Conservation (phyloP, 1,140 invertebrate species). For the Nebria ingens region DNA sequence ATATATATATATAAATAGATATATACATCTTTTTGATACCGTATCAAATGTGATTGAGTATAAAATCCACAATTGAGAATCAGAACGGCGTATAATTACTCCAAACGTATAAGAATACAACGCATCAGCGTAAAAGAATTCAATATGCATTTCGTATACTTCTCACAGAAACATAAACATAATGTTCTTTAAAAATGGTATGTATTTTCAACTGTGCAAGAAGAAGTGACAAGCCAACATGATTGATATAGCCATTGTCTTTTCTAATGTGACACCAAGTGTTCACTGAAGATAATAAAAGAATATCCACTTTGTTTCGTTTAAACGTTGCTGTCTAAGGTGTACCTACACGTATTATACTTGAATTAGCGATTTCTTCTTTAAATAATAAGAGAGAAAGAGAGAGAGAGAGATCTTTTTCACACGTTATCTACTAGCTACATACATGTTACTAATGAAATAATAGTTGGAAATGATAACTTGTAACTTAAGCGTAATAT, state of each 20-base stretch:
- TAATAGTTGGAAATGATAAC: no score
- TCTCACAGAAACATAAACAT: not conserved
- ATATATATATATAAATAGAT: no score
- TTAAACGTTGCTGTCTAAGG: not conserved
- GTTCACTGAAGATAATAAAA: not conserved
- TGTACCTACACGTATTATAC: no score
- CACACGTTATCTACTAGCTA: not conserved
- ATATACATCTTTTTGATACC: no score
- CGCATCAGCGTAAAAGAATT: not conserved
- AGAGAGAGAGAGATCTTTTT: not conserved
- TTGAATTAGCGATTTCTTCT: not conserved
- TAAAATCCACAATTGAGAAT: not conserved
- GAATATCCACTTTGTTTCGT: no score
- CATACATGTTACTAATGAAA: not conserved
- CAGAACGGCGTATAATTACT: not conserved
- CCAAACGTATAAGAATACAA: not conserved
- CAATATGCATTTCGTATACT: not conserved
- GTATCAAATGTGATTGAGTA: no score
- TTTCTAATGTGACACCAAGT: not conserved
- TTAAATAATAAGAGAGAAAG: no score
- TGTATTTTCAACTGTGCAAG: not conserved
- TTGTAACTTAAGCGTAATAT: no score
- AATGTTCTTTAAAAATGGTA: no score
- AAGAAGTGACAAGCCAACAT: not conserved
- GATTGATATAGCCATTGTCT: not conserved